A percentile compares a stretch with the other conserved stretches of the same genome.
Evolutionary conservation across 2,888 invertebrate species (phyloP).

Genomic region (Pachydiplax longipennis): DNA sequence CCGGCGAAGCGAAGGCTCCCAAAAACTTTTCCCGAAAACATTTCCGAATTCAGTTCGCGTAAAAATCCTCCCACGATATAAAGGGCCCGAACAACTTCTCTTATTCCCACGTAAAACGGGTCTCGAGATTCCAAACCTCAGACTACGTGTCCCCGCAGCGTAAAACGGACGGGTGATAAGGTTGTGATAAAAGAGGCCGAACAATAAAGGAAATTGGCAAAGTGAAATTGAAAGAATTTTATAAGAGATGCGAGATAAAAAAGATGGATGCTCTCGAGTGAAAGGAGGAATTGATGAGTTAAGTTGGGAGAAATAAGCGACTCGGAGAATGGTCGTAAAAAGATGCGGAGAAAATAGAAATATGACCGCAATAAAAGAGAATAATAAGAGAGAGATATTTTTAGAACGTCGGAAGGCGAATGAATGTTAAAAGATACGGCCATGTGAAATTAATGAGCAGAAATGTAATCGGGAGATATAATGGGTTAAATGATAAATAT

Average conservation of each 20-base stretch:
- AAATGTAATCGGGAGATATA: too few relatives aligned
- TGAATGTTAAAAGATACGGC: too few relatives aligned
- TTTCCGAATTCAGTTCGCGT: conserved; percentile 35
- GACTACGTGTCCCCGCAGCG: conserved; percentile 8
- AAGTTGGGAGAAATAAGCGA: not conserved
- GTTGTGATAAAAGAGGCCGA: not conserved
- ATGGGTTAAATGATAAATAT: too few relatives aligned
- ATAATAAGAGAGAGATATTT: too few relatives aligned
- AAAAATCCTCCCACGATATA: conserved; percentile 7
- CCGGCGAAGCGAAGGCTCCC: not conserved
- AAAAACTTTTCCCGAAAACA: conserved; percentile 27
- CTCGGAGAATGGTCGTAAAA: not conserved
- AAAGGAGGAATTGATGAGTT: not conserved
- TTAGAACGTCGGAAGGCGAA: too few relatives aligned
- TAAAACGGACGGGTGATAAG: not conserved
- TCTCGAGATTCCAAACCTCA: not conserved
- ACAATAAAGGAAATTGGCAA: not conserved
- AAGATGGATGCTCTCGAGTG: not conserved
- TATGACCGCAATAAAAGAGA: too few relatives aligned
- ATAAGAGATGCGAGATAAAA: not conserved
- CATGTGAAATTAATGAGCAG: too few relatives aligned
- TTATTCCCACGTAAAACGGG: conserved; percentile 10
- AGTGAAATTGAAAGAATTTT: not conserved
- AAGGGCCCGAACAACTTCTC: not conserved
- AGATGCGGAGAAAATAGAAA: not conserved